Conservation (phyloP, 2,113 vertebrate species). For the Corydoras sp. region DNA sequence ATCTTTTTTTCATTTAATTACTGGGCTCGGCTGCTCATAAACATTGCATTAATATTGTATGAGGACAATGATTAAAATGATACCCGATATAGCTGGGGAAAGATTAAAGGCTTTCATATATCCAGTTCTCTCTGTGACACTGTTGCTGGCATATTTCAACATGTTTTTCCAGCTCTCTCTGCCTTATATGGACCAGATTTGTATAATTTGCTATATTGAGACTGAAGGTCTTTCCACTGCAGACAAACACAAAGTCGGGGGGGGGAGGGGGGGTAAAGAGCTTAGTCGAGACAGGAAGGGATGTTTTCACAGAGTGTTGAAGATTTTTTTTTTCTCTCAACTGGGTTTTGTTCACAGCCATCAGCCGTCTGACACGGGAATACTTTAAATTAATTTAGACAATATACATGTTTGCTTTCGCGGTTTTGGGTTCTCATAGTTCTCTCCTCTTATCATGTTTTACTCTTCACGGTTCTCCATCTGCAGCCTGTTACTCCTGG, state of each 20-base stretch:
- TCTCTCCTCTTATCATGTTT: too few species aligned
- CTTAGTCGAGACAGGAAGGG: too few species aligned
- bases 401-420: too few species aligned
- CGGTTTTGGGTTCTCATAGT: too few species aligned
- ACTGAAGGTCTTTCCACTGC: not conserved
- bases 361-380: too few species aligned
- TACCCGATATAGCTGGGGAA: constrained; percentile 18
- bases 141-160: not conserved
- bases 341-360: too few species aligned
- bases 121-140: not conserved
- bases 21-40: constrained; percentile 25
- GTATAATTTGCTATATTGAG: constrained; percentile 3
- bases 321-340: too few species aligned
- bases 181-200: not conserved
- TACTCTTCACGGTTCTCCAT: too few species aligned
- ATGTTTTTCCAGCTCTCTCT: not conserved
- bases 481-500: too few species aligned
- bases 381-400: too few species aligned
- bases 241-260: not conserved
- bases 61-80: constrained; percentile 35
- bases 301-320: too few species aligned
- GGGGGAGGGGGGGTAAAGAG: too few species aligned
- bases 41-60: constrained; percentile 29
- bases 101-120: constrained; percentile 6
- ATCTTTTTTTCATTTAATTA: constrained; percentile 34